Evolutionary conservation across 2,888 invertebrate species (phyloP).

Genomic region (Gnatocerus cornutus): DNA sequence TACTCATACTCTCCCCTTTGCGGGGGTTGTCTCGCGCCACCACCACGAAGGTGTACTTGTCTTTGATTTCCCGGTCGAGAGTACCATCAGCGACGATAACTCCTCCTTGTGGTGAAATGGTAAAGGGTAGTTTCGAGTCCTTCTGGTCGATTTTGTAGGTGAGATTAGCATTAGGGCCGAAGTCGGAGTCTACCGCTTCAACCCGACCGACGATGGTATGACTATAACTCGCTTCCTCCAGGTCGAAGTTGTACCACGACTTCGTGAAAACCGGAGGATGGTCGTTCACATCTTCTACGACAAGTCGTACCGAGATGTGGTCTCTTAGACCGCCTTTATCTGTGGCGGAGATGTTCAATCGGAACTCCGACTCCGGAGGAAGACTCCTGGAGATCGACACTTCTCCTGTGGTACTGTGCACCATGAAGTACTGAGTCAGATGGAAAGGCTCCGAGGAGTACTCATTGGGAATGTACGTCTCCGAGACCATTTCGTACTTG

Average conservation of each 20-base stretch:
- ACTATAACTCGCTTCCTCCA: constrained; percentile 85
- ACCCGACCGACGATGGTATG: constrained; percentile 83
- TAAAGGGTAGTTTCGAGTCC: constrained; percentile 76
- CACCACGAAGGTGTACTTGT: constrained; percentile 82
- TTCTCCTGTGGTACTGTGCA: constrained; percentile 85
- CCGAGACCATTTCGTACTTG: constrained; percentile 81
- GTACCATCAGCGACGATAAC: constrained; percentile 82
- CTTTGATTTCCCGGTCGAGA: constrained; percentile 83
- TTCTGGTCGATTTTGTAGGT: constrained; percentile 78
- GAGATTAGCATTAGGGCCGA: constrained; percentile 85
- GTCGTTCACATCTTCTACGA: constrained; percentile 86
- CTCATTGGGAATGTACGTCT: constrained; percentile 77
- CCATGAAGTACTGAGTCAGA: constrained; percentile 80
- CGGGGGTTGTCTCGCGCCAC: constrained; percentile 83
- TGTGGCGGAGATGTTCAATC: constrained; percentile 82
- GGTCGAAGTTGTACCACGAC: constrained; percentile 87
- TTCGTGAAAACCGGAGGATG: constrained; percentile 89
- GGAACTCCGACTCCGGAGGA: constrained; percentile 84
- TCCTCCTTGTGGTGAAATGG: constrained; percentile 80
- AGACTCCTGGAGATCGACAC: constrained; percentile 81
- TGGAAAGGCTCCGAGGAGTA: constrained; percentile 71
- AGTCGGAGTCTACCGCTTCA: constrained; percentile 86
- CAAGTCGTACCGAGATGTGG: constrained; percentile 80
- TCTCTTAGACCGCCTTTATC: constrained; percentile 86
- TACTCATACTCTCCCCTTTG: constrained; percentile 75